Evolutionary conservation across 2,888 invertebrate genomes (phyloP), one percentile per base, ranked within the genome.

Genomic region (Eulithis prunata): DNA sequence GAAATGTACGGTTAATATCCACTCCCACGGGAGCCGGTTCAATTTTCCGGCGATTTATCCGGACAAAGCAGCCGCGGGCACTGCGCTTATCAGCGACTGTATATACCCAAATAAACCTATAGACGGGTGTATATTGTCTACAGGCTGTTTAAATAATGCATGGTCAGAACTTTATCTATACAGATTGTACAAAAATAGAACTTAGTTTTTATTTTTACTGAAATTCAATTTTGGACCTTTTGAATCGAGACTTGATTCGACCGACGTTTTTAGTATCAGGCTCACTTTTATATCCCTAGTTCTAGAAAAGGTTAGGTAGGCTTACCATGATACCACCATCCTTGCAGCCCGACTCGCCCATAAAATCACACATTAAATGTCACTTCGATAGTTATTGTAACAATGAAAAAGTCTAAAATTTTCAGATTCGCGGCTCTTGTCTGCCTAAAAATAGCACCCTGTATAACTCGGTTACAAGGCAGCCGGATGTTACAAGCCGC

Each of bases 31-130:
- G 61, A 68, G 38, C 60, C 62, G 70, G 66, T 67, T 71, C 81
- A 83, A 83, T 84, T 84, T 83, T 80, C 83, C 81, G 72, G 70
- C 83, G 80, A 83, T 83, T 82, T 83, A 82, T 84, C 80, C 72
- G 78, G 62, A 82, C 82, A 82, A 80, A 80, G 78, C 79, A 71
- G 58, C 66, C 67, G 70, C 68, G 67, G 71, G 78, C 77, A 76
- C 71, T 73, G 72, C 76, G 71, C 80, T 81, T 87, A 88, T 87
- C 87, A 79, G 78, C 72, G 73, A 83, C 83, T 38, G 36, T 85
- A 84, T 87, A 85, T 87, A 87, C 84, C 83, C 56, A 52, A 46
- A 63, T 46, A 55, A 55, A 55, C 53, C 52, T 59, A 58, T 70
- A 60, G 51, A 51, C 32, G 51, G 21, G 28, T 13, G 10, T 36